A percentile compares a stretch with the other conserved stretches of the same genome.
phyloP scores from a whole-genome alignment of 2,797 vertebrate genomes.

The Chanos chanos region DNA sequence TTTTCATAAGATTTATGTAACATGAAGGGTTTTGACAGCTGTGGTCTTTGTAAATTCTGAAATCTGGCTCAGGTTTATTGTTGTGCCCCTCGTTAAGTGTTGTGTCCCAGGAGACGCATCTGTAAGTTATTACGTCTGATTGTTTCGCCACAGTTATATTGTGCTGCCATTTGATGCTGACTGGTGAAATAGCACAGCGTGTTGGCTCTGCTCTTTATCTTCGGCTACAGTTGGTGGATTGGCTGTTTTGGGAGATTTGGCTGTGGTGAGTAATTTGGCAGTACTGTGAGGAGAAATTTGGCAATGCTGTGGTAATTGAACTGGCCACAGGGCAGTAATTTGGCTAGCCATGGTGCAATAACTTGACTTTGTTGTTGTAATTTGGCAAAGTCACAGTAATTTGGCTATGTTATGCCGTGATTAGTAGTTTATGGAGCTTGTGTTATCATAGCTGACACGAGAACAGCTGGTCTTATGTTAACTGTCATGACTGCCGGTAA shows the following conservation, averaged over 20 bases:
- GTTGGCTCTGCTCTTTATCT: no score
- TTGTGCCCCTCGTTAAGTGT: no score
- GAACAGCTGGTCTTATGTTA: constrained; percentile 44
- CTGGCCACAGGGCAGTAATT: constrained; percentile 21
- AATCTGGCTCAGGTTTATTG: no score
- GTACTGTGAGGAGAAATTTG: constrained; percentile 32
- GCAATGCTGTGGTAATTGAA: neutral
- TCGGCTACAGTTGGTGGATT: no score
- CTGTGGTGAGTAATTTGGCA: neutral
- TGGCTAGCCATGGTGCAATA: neutral
- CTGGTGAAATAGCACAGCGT: neutral
- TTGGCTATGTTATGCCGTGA: constrained; percentile 44
- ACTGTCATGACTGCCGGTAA: constrained; percentile 29
- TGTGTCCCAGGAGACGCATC: no score
- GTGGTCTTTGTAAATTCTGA: no score
- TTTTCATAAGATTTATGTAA: no score
- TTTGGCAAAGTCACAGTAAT: constrained; percentile 17
- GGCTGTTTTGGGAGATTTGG: no score
- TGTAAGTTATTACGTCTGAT: no score
- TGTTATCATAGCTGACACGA: constrained; percentile 41
- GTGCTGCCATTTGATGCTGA: neutral
- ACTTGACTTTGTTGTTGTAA: constrained; percentile 15
- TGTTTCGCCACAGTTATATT: no score
- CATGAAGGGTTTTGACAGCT: no score
- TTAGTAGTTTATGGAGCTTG: constrained; percentile 53